These are phyloP conservation scores for Cyclura pinguis DNA, from an alignment of 2,797 vertebrate species.

Conservation along the genomic window DNA sequence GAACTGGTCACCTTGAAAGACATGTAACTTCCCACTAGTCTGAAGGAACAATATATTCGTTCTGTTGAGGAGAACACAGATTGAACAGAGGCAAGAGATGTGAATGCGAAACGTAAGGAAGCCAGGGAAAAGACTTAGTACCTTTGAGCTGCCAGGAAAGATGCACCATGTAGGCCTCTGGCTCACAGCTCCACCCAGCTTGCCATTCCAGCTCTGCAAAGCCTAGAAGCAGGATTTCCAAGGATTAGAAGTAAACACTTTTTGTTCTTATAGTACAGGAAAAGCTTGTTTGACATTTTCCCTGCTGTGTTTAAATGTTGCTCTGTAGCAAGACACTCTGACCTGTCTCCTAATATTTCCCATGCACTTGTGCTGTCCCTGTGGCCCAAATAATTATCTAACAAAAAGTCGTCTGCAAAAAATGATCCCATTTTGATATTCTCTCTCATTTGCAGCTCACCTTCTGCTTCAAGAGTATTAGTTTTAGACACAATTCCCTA, in stretches of 20 bases:
- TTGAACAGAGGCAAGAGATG: neutral
- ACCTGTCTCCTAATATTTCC: neutral
- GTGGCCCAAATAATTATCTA: neutral
- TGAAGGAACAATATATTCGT: neutral
- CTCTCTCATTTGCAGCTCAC: no score
- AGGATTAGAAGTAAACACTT: neutral
- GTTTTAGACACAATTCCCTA: neutral
- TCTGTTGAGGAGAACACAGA: neutral
- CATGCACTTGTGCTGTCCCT: neutral
- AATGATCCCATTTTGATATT: neutral
- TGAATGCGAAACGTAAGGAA: neutral
- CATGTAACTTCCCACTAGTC: neutral
- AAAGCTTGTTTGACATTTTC: neutral
- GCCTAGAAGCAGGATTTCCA: conserved; percentile 17
- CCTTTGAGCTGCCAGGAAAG: neutral
- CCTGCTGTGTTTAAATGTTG: neutral
- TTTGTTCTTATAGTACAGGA: neutral
- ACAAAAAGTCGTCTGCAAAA: neutral
- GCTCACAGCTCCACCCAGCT: neutral
- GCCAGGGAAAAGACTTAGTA: neutral
- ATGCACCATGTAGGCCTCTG: neutral
- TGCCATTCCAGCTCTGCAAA: conserved; percentile 19
- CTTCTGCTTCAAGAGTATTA: neutral
- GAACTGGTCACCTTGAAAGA: neutral
- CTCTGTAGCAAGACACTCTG: neutral